A percentile compares a stretch with the other conserved stretches of the same genome.
phyloP scores from a whole-genome alignment of 2,113 vertebrate species.

The Stercorarius parasiticus region DNA sequence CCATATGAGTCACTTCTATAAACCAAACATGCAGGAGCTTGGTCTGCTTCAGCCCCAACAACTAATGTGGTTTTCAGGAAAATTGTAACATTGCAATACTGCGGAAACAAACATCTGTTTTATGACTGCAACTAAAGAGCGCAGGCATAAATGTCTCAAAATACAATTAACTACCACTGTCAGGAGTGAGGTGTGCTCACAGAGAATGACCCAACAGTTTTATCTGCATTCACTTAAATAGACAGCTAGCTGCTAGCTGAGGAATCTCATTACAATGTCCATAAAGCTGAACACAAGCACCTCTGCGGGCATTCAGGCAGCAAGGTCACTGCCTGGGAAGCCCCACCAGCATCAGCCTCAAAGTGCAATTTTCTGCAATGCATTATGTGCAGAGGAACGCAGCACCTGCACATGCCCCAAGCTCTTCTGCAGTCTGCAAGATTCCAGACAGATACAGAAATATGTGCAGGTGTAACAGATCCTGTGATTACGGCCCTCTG shows the following conservation, averaged over 20 bases:
- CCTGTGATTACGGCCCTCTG: neutral
- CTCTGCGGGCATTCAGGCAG: neutral
- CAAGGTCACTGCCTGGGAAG: neutral
- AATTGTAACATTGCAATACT: fast-evolving
- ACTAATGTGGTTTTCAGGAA: neutral
- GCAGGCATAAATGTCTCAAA: fast-evolving
- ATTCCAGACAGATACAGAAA: neutral
- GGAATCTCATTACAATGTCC: neutral
- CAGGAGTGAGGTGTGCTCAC: neutral
- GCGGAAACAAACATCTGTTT: neutral
- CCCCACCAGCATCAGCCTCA: neutral
- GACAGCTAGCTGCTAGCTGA: neutral
- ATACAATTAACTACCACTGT: neutral
- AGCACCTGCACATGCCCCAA: neutral
- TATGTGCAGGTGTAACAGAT: neutral
- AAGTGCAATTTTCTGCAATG: neutral
- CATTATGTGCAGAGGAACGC: neutral
- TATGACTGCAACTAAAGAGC: neutral
- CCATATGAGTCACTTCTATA: neutral
- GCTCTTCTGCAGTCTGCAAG: neutral
- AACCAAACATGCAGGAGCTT: neutral
- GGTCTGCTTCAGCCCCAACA: neutral
- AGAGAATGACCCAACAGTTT: neutral
- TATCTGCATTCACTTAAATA: neutral
- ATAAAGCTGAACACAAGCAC: neutral